Percentiles rank a stretch among this genome's conserved stretches.
Conservation (phyloP, 1,140 invertebrate genomes). For the Trialeurodes vaporariorum region DNA sequence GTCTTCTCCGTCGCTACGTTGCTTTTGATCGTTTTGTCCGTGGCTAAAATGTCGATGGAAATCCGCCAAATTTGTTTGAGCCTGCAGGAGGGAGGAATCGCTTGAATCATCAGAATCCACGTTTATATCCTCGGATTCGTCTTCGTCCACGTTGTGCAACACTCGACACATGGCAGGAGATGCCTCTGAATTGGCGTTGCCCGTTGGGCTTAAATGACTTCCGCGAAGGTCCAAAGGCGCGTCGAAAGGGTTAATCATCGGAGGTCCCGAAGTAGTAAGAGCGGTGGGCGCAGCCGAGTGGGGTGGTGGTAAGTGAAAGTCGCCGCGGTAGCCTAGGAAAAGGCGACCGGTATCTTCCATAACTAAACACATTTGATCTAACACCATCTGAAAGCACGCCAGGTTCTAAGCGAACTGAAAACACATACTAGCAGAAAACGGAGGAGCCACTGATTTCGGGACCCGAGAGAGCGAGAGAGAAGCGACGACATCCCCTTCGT, state of each 20-base stretch:
- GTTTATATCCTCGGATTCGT: conserved; percentile 26
- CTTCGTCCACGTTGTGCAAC: conserved; percentile 16
- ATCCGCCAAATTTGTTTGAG: not conserved
- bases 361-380: conserved; percentile 23
- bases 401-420: conserved; percentile 1
- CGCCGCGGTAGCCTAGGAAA: conserved; percentile 22
- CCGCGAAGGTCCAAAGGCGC: conserved; percentile 23
- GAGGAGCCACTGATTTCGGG: not conserved
- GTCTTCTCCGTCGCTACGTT: not conserved
- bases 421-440: not conserved
- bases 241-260: conserved; percentile 12
- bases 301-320: conserved; percentile 3
- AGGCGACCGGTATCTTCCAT: conserved; percentile 25
- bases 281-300: conserved; percentile 1
- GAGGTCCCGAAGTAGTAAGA: not conserved
- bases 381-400: conserved; percentile 4
- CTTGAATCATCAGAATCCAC: conserved; percentile 28
- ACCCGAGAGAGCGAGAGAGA: not conserved
- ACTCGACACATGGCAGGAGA: conserved; percentile 12
- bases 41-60: not conserved
- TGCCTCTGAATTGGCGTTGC: conserved; percentile 10
- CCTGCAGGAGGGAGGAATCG: conserved; percentile 14
- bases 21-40: conserved; percentile 1
- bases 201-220: not conserved
- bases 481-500: conserved; percentile 4